A percentile compares a stretch with the other conserved stretches of the same genome.
These are phyloP conservation scores for Triplophysa yarkandensis DNA, from an alignment of 2,797 vertebrate genomes.

Conservation along the genomic window DNA sequence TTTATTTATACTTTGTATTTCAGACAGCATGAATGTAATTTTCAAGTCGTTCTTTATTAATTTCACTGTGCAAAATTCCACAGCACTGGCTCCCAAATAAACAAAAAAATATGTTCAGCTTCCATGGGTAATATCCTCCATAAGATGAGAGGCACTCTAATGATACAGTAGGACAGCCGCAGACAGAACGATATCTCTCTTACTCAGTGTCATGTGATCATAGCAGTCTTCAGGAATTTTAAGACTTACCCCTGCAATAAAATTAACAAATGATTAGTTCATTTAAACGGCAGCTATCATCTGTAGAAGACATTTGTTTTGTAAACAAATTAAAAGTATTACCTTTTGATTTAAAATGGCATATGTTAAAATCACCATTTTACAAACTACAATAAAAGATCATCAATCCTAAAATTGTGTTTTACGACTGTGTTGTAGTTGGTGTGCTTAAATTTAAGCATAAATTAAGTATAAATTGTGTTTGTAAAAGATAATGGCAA, in stretches of 20 bases:
- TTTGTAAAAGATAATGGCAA: background rate
- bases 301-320: conserved; percentile 25
- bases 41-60: too few species aligned
- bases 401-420: too few species aligned
- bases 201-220: conserved; percentile 3
- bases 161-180: conserved; percentile 18
- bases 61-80: too few species aligned
- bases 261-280: conserved; percentile 47
- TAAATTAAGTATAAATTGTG: background rate
- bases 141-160: conserved; percentile 26
- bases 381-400: conserved; percentile 12
- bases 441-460: too few species aligned
- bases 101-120: background rate
- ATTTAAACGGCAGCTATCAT: conserved; percentile 8
- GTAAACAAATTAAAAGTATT: conserved; percentile 54
- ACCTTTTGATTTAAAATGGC: conserved; percentile 56
- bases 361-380: conserved; percentile 51
- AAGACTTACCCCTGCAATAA: conserved; percentile 62
- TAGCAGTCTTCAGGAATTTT: conserved; percentile 38
- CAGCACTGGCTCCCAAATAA: background rate
- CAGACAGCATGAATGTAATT: too few species aligned
- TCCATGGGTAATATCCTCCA: background rate
- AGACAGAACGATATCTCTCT: conserved; percentile 11
- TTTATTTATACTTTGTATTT: too few species aligned
- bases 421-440: too few species aligned